A percentile compares a stretch with the other conserved stretches of the same genome.
phyloP scores from a whole-genome alignment of 2,888 invertebrate genomes.

The Vanessa cardui region DNA sequence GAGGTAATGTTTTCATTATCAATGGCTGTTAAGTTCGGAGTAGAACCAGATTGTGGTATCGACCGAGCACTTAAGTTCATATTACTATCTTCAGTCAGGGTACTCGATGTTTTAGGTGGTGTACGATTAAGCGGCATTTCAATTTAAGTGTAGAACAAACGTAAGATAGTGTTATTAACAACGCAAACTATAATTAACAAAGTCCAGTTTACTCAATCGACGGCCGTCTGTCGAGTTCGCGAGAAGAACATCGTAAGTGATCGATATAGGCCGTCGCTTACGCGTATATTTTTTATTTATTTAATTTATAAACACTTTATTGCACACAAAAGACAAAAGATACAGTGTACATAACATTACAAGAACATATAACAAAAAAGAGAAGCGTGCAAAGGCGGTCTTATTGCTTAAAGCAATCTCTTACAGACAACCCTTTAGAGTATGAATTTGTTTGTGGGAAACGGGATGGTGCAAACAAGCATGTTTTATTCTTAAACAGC shows the following conservation, averaged over 20 bases:
- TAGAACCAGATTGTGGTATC: constrained; percentile 9
- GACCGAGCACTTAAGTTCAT: constrained; percentile 1
- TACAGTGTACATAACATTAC: too few relatives aligned
- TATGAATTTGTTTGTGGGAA: too few relatives aligned
- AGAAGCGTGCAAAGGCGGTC: too few relatives aligned
- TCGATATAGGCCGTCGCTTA: not conserved
- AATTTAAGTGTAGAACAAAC: not conserved
- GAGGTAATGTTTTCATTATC: constrained; percentile 1
- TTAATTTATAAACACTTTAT: too few relatives aligned
- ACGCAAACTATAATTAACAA: not conserved
- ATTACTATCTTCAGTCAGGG: constrained; percentile 1
- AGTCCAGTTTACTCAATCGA: not conserved
- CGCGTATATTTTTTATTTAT: too few relatives aligned
- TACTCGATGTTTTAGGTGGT: constrained; percentile 1
- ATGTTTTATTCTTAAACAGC: too few relatives aligned
- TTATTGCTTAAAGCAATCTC: too few relatives aligned
- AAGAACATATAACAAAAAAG: too few relatives aligned
- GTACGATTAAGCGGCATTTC: not conserved
- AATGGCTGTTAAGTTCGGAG: constrained; percentile 1
- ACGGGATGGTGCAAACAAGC: too few relatives aligned
- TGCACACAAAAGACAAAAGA: too few relatives aligned
- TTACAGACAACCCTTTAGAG: too few relatives aligned
- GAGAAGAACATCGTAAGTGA: constrained; percentile 2
- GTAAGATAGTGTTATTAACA: not conserved
- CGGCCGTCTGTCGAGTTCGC: not conserved